phyloP scores from a whole-genome alignment of 2,888 invertebrate genomes.

The Coleophora flavipennella region DNA sequence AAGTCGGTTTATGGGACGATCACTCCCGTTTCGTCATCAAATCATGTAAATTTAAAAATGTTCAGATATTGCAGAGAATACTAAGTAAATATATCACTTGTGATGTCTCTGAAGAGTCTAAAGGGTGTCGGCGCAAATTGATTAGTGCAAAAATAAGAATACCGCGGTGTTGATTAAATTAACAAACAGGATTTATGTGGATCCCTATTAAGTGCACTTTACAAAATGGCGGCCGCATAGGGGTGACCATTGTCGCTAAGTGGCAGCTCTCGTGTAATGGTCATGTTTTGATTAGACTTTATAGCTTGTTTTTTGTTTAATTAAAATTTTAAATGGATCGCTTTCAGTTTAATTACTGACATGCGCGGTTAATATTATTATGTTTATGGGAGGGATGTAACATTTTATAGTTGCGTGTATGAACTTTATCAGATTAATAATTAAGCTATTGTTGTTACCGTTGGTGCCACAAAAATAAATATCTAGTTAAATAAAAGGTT shows the following conservation, averaged over 20 bases:
- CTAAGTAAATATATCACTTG: too few relatives aligned
- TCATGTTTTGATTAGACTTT: conserved; percentile 23
- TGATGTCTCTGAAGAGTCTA: too few relatives aligned
- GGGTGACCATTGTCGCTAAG: conserved; percentile 32
- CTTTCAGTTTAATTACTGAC: neutral
- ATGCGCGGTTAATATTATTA: too few relatives aligned
- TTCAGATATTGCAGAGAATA: too few relatives aligned
- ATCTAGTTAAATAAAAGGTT: too few relatives aligned
- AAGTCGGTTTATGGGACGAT: too few relatives aligned
- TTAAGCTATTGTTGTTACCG: neutral
- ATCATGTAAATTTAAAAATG: too few relatives aligned
- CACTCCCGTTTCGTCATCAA: too few relatives aligned
- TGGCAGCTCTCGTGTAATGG: conserved; percentile 14
- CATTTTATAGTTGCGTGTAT: neutral
- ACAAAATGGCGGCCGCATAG: conserved; percentile 50
- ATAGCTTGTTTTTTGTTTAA: conserved; percentile 18
- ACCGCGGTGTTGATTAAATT: conserved; percentile 67
- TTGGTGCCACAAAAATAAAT: too few relatives aligned
- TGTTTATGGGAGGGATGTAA: too few relatives aligned
- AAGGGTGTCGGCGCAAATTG: too few relatives aligned
- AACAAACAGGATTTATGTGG: conserved; percentile 63
- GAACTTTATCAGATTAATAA: neutral
- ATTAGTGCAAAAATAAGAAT: conserved; percentile 11
- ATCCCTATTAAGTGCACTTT: conserved; percentile 62
- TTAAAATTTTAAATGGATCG: conserved; percentile 8